phyloP scores from a whole-genome alignment of 30 jellyfish, hydroid and myxozoan species.

The Morbakka virulenta region DNA sequence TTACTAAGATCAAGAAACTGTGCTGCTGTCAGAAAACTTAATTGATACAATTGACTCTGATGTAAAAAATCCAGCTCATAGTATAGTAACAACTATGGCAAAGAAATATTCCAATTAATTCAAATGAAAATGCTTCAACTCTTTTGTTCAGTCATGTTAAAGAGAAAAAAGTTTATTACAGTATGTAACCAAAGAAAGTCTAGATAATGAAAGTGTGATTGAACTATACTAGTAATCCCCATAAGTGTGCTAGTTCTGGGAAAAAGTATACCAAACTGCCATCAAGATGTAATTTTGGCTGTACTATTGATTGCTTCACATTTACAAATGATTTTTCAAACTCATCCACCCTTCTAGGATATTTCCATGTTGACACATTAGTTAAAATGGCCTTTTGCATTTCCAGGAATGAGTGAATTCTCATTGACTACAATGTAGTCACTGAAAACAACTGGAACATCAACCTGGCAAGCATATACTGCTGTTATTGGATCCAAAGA shows the following conservation, averaged over 20 bases:
- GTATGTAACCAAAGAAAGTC: background rate
- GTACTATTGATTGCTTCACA: too few relatives aligned
- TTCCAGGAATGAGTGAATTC: background rate
- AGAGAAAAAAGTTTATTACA: background rate
- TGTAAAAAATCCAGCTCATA: background rate
- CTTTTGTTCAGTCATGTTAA: background rate
- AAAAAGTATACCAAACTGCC: too few relatives aligned
- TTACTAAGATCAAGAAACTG: background rate
- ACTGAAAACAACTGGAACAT: background rate
- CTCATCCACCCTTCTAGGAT: too few relatives aligned
- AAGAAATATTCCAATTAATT: too few relatives aligned
- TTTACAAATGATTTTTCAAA: too few relatives aligned
- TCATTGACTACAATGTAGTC: background rate
- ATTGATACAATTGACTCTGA: background rate
- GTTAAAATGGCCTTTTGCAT: background rate
- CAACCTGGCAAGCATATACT: background rate
- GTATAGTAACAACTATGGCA: background rate
- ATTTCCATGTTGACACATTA: background rate
- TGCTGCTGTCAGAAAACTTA: background rate
- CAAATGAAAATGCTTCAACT: background rate
- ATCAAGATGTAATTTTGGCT: too few relatives aligned
- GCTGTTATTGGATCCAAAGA: background rate
- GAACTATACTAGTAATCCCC: background rate
- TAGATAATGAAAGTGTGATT: background rate
- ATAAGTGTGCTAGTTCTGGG: too few relatives aligned